phyloP scores from a whole-genome alignment of 2,888 invertebrate genomes.

The Choristoneura rosaceana region DNA sequence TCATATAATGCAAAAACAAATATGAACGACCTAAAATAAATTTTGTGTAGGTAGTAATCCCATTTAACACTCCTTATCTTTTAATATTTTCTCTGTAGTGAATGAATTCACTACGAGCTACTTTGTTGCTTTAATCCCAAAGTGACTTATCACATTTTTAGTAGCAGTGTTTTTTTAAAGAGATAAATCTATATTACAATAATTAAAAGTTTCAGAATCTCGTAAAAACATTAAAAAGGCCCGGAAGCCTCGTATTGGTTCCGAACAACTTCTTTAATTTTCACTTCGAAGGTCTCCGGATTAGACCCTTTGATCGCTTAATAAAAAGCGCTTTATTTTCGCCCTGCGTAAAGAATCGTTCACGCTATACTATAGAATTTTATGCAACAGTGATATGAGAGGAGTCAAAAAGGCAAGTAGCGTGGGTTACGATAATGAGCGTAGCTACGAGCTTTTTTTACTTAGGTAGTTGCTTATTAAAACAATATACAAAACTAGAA shows the following conservation, averaged over 20 bases:
- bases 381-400: no score
- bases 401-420: no score
- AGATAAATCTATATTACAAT: background rate
- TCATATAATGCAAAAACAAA: no score
- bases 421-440: no score
- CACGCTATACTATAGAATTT: background rate
- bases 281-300: conserved; percentile 27
- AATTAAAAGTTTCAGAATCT: background rate
- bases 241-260: conserved; percentile 10
- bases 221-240: conserved; percentile 2
- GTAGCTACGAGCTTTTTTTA: no score
- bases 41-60: no score
- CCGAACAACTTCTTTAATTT: conserved; percentile 34
- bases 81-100: no score
- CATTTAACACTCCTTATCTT: no score
- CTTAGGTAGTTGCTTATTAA: no score
- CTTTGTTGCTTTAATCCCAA: background rate
- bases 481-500: no score
- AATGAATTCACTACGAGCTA: no score
- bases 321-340: conserved; percentile 34
- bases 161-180: background rate
- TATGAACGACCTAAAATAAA: no score
- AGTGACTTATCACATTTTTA: background rate
- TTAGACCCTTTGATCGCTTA: conserved; percentile 38
- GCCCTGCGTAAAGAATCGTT: background rate